Evolutionary conservation across 2,888 invertebrate genomes (phyloP).

Genomic region (Amphiduros pacificus): DNA sequence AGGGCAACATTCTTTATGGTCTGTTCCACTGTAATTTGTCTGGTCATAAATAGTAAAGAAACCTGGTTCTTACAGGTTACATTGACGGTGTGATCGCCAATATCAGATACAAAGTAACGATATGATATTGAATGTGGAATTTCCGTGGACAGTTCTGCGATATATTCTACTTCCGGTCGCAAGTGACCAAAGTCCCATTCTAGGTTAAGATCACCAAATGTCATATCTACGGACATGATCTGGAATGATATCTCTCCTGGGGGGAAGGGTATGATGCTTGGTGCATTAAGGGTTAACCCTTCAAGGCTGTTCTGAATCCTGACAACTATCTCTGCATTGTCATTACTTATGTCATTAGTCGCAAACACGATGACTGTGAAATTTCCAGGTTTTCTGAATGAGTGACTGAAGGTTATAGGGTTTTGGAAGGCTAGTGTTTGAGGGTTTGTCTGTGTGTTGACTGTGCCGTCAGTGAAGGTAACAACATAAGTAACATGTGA

Average conservation of each 20-base stretch:
- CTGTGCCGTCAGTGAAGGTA: background rate
- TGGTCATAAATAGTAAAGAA: background rate
- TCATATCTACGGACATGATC: background rate
- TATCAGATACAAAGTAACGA: constrained; percentile 2
- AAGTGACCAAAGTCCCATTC: background rate
- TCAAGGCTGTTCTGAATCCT: background rate
- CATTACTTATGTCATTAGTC: background rate
- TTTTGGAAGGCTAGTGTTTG: background rate
- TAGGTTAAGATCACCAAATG: background rate
- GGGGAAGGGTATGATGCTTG: background rate
- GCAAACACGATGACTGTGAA: background rate
- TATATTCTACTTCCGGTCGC: background rate
- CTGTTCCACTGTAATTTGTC: background rate
- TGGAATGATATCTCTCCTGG: too few species aligned
- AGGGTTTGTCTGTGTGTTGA: background rate
- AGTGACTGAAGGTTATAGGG: constrained; percentile 1
- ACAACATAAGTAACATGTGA: constrained; percentile 1
- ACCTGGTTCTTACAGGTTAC: constrained; percentile 5
- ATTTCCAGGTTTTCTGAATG: background rate
- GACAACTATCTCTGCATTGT: background rate
- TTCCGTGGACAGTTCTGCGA: background rate
- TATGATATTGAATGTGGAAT: background rate
- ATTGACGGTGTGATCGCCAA: background rate
- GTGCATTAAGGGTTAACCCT: background rate
- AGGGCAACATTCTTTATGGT: background rate